phyloP scores from a whole-genome alignment of 2,797 vertebrate genomes.

The Betta splendens region DNA sequence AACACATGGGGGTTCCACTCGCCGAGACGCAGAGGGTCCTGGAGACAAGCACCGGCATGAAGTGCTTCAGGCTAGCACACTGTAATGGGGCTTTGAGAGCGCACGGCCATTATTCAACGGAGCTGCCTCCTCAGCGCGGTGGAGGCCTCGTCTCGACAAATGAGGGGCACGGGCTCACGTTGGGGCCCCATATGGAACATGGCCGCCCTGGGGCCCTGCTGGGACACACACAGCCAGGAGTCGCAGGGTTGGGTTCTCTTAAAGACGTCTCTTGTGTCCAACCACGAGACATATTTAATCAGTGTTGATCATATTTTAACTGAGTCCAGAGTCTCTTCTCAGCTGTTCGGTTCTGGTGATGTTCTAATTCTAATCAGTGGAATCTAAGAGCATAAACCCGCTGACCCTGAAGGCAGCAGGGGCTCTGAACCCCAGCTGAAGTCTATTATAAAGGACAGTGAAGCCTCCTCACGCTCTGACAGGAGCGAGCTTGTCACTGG shows the following conservation, averaged over 20 bases:
- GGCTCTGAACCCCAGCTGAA: conserved; percentile 35
- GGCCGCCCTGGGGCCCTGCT: conserved; percentile 34
- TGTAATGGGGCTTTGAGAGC: conserved; percentile 39
- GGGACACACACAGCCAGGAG: conserved; percentile 9
- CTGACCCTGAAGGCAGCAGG: conserved; percentile 23
- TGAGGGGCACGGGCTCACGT: conserved; percentile 32
- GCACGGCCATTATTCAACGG: conserved; percentile 21
- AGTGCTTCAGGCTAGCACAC: conserved; percentile 50
- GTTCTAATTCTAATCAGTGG: conserved; percentile 22
- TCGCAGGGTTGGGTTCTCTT: background rate
- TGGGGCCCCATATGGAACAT: conserved; percentile 24
- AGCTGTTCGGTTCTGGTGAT: background rate
- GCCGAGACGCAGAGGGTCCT: conserved; percentile 48
- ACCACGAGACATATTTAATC: no score
- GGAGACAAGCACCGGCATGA: conserved; percentile 48
- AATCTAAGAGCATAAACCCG: conserved; percentile 10
- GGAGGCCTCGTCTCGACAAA: conserved; percentile 40
- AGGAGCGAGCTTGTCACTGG: conserved; percentile 49
- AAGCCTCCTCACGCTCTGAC: conserved; percentile 32
- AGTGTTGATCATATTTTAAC: no score
- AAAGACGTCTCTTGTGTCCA: background rate
- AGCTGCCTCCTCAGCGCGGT: conserved; percentile 30
- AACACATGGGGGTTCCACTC: conserved; percentile 54
- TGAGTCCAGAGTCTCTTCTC: no score
- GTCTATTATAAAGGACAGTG: conserved; percentile 49